Percentiles rank a stretch among this genome's conserved stretches.
Evolutionary conservation across 1,140 invertebrate genomes (phyloP).

Genomic region (Nomia melanderi): DNA sequence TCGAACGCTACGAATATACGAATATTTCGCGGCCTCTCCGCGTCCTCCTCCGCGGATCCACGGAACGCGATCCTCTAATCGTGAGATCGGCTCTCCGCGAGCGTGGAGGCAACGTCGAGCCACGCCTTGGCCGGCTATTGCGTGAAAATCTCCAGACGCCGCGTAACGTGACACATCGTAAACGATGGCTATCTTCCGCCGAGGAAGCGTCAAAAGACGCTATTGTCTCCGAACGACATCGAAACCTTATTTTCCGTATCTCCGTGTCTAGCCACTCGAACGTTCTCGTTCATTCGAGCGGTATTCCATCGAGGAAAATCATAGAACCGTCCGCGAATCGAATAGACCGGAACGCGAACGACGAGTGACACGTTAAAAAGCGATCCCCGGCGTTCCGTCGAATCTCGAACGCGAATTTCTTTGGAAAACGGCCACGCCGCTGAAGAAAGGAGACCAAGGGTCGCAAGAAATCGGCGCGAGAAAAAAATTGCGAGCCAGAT

Average conservation of each 20-base stretch:
- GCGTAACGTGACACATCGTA: too few species aligned
- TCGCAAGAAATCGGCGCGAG: constrained; percentile 43
- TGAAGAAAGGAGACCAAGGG: constrained; percentile 39
- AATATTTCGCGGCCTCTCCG: background rate
- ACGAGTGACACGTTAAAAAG: too few species aligned
- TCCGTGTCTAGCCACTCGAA: too few species aligned
- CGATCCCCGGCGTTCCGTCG: background rate
- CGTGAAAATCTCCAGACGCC: constrained; percentile 33
- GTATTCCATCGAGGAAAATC: too few species aligned
- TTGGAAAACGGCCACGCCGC: background rate
- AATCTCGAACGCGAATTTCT: background rate
- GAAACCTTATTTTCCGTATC: too few species aligned
- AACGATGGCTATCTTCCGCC: background rate
- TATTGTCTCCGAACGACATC: too few species aligned
- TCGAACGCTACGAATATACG: background rate
- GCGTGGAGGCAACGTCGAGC: background rate
- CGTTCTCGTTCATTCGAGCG: too few species aligned
- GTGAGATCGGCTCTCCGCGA: background rate
- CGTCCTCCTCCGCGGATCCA: background rate
- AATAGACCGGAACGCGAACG: too few species aligned
- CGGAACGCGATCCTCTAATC: constrained; percentile 18
- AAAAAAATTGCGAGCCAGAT: constrained; percentile 59
- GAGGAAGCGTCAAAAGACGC: background rate
- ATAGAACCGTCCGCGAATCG: too few species aligned
- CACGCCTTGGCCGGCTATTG: constrained; percentile 18